Evolutionary conservation across 2,888 invertebrate species (phyloP).

Genomic region (Meganola albula): DNA sequence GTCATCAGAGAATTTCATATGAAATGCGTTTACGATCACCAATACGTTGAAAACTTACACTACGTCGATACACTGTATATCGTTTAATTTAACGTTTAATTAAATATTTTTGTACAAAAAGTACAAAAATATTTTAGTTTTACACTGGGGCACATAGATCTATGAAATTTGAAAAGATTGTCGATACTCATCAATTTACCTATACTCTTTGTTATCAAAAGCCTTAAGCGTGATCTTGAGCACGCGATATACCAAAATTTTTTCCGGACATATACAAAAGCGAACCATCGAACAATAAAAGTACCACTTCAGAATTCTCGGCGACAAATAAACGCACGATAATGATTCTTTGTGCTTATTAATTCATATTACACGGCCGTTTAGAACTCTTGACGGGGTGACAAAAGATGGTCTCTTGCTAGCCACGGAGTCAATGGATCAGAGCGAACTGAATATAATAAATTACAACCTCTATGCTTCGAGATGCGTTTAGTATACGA

Average conservation of each 20-base stretch:
- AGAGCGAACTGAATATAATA: conserved; percentile 69
- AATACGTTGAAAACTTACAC: no score
- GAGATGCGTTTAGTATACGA: conserved; percentile 49
- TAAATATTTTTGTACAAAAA: no score
- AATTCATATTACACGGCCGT: conserved; percentile 77
- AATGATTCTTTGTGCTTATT: conserved; percentile 74
- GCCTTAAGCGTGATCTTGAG: conserved; percentile 43
- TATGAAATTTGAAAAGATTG: conserved; percentile 1
- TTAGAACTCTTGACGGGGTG: conserved; percentile 63
- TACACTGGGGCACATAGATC: no score
- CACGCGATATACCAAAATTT: conserved; percentile 67
- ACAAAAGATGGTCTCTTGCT: conserved; percentile 63
- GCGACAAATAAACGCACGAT: conserved; percentile 71
- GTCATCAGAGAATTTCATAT: no score
- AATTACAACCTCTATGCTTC: conserved; percentile 62
- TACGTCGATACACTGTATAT: no score
- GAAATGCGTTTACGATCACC: no score
- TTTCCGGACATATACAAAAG: conserved; percentile 55
- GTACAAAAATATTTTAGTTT: no score
- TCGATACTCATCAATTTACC: conserved; percentile 8
- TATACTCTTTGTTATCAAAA: conserved; percentile 39
- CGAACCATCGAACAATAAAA: conserved; percentile 47
- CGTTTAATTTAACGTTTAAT: no score
- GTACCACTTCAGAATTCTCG: conserved; percentile 37
- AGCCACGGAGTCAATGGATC: conserved; percentile 72